Evolutionary conservation across 35 echinoderm and acorn worm species (phyloP).

Genomic region (Hemicentrotus pulcherrimus): DNA sequence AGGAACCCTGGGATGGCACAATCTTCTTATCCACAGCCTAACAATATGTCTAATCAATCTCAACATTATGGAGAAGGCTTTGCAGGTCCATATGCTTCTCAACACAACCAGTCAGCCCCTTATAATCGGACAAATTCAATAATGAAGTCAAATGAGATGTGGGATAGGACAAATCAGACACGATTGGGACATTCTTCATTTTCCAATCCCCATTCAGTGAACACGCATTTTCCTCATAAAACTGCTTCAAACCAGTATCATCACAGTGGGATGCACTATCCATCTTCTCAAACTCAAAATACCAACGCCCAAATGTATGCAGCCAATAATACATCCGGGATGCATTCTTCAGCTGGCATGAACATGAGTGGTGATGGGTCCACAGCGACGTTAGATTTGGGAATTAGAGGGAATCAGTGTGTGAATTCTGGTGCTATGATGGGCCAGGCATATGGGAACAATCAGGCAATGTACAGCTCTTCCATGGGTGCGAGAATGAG

Average conservation of each 20-base stretch:
- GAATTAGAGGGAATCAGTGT: constrained; percentile 23
- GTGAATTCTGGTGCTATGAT: constrained; percentile 43
- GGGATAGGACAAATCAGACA: constrained; percentile 10
- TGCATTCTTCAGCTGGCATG: constrained; percentile 24
- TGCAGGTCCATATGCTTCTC: neutral
- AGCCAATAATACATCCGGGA: neutral
- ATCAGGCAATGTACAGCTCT: constrained; percentile 21
- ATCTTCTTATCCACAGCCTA: constrained; percentile 16
- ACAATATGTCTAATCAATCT: constrained; percentile 27
- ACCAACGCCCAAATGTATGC: constrained; percentile 2
- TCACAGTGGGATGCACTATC: neutral
- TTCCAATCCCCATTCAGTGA: constrained; percentile 31
- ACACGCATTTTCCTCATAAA: neutral
- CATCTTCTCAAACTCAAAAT: neutral
- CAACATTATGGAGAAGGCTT: constrained; percentile 34
- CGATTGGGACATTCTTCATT: constrained; percentile 13
- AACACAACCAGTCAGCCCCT: neutral
- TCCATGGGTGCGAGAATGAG: constrained; percentile 25
- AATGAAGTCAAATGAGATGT: constrained; percentile 38
- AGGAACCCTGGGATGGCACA: neutral
- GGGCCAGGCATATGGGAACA: constrained; percentile 48
- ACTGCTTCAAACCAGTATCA: constrained; percentile 9
- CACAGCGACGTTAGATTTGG: neutral
- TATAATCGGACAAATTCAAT: neutral
- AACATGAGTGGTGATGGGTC: constrained; percentile 21